These are phyloP conservation scores for Microctenopoma stevenorrisi DNA, from an alignment of 2,797 vertebrate species.

Conservation along the genomic window DNA sequence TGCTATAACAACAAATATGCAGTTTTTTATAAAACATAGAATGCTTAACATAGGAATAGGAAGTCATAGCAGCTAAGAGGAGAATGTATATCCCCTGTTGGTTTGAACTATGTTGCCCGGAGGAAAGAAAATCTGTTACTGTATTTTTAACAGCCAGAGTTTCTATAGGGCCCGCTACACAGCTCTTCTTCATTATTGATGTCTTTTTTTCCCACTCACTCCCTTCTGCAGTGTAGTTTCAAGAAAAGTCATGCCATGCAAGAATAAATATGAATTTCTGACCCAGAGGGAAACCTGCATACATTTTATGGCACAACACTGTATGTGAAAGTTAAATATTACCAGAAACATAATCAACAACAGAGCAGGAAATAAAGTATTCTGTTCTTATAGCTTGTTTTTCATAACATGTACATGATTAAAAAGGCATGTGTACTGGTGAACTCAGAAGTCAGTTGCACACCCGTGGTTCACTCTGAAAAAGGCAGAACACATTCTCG, in stretches of 20 bases:
- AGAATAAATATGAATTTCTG: background rate
- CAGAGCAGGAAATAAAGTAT: background rate
- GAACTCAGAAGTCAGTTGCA: background rate
- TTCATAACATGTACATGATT: background rate
- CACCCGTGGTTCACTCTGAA: conserved; percentile 9
- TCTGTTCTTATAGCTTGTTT: background rate
- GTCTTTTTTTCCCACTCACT: conserved; percentile 9
- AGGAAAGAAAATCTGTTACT: conserved; percentile 38
- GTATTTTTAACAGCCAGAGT: conserved; percentile 43
- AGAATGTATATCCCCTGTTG: conserved; percentile 32
- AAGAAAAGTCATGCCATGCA: background rate
- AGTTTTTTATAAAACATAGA: conserved; percentile 48
- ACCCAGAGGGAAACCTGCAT: background rate
- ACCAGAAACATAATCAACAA: background rate
- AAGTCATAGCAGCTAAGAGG: conserved; percentile 25
- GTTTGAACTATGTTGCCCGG: conserved; percentile 34
- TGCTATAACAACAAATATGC: conserved; percentile 49
- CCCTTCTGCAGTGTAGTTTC: conserved; percentile 25
- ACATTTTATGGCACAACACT: background rate
- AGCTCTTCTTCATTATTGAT: conserved; percentile 63
- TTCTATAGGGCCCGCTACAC: conserved; percentile 37
- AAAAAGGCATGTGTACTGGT: background rate
- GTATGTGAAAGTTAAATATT: background rate
- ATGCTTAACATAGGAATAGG: conserved; percentile 53
- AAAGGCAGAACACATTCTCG: background rate